Base-by-base conservation (phyloP, 2,888 invertebrate genomes). In the Microdon myrmicae region DNA sequence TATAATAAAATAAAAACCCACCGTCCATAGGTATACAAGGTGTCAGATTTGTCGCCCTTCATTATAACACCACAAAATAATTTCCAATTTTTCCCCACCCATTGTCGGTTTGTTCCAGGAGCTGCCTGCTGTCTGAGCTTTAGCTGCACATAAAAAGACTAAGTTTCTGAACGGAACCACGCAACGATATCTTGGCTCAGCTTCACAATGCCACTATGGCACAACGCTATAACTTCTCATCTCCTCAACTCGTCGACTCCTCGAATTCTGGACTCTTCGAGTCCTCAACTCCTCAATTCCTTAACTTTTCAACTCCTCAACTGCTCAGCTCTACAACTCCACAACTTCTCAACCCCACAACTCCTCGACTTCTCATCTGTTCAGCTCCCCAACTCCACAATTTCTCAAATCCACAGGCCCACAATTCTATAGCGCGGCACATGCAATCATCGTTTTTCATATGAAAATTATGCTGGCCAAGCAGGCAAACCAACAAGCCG, bases 41-140 rank as follows among this genome's bases (percentile, higher is more conserved):
- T 76, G 76, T 76, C 76, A 77, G 77, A 76, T 76, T 76, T 77
- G 76, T 76, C 76, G 76, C 76, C 77, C 77, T 75, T 77, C 77
- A 77, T 76, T 77, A 76, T 74, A 64, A 61, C 68, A 54, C 51
- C 67, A 68, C 54, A 66, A 66, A 66, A 66, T 66, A 59, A 66
- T 66, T 59, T 59, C 56, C 47, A 66, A 66, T 59, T 59, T 53
- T 58, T 38, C 45, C 29, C 41, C 22, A 7, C 41, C 10, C 12
- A 34, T 45, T 26, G 25, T 34, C 8, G 17, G 20, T 19, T 26
- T 17, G 19, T 34, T 16, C 31, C 22, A 22, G 6, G 5, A 8
- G 22, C 22, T 20, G 12, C 20, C 13, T 10, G 23, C 38, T 38
- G 20, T 6, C 29, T 7, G 16, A n/a, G 28, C 44, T 14, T 28